A percentile compares a stretch with the other conserved stretches of the same genome.
These are phyloP conservation scores for Stegana nigrithorax DNA, from an alignment of 2,888 invertebrate genomes.

Conservation along the genomic window DNA sequence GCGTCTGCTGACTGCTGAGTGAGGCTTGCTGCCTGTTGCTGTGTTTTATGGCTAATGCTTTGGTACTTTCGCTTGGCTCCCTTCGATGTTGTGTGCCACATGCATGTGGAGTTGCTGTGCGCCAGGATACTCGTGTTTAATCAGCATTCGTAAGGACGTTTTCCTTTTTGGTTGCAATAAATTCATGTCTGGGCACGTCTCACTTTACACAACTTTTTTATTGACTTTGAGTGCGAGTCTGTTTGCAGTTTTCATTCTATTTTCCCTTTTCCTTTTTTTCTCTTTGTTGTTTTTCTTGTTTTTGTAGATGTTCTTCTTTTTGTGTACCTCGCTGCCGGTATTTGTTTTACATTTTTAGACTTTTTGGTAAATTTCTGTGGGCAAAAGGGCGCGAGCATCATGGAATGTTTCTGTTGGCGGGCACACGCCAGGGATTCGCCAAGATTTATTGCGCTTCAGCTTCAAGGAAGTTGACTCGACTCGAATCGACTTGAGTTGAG, in stretches of 20 bases:
- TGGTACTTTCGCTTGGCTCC: no score
- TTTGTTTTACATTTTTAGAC: constrained; percentile 9
- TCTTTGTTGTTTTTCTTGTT: background rate
- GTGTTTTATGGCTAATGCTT: constrained; percentile 41
- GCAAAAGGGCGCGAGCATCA: background rate
- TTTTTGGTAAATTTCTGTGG: background rate
- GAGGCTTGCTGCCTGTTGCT: constrained; percentile 47
- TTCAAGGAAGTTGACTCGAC: no score
- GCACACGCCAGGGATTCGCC: constrained; percentile 1
- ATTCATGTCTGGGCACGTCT: constrained; percentile 10
- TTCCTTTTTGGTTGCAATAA: constrained; percentile 11
- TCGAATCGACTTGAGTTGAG: no score
- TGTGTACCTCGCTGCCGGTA: background rate
- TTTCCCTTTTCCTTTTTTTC: background rate
- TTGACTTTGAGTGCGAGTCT: no score
- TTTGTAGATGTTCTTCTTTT: constrained; percentile 34
- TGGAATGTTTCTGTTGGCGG: no score
- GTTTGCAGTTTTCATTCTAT: background rate
- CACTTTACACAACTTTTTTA: background rate
- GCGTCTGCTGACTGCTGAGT: constrained; percentile 6
- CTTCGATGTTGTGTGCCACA: background rate
- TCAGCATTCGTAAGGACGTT: no score
- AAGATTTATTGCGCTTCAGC: constrained; percentile 42
- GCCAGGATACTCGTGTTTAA: no score
- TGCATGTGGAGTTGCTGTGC: no score